Evolutionary conservation across 1,140 invertebrate genomes (phyloP), one percentile per base, ranked within the genome.

Genomic region (Mercenaria mercenaria): DNA sequence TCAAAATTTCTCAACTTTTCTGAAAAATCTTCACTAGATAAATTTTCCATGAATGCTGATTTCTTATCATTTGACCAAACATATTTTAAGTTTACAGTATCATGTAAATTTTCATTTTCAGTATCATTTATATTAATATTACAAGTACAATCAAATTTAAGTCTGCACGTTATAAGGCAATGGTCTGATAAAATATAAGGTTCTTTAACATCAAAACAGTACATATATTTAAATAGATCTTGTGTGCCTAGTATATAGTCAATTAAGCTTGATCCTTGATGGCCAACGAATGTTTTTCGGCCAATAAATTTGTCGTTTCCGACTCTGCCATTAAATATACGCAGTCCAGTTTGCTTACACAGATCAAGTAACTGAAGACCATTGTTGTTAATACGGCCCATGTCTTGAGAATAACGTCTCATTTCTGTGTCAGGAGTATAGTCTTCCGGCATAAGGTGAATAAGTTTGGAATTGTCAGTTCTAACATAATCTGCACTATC

Each of bases 171-270:
- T 23, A 74, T n/a, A 4, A 74, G 34, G n/a, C 69, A 74, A n/a
- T 74, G 69, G 39, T 74, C 69, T 8, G 32, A 37, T 74, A 74
- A 74, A 34, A 74, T 74, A 37, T 74, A 34, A 8, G 69, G 69
- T 8, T 74, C 69, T 10, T 29, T 6, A 18, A 74, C 69, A 34
- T 74, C 32, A 74, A 74, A 74, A 74, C 4, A 18, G 8, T 39
- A 8, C 13, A 74, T 37, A 74, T 39, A n/a, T 11, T 74, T 6
- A 18, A 74, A 32, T 10, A 74, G n/a, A 39, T 74, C n/a, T 34
- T 39, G 34, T 74, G 69, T 34, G 8, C 69, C n/a, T 10, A 74
- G 13, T 34, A 74, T n/a, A 32, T 74, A 74, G 34, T 74, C 69
- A 10, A 74, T 32, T n/a, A 74, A 8, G 34, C 69, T 74, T 11